Conservation (phyloP, 2,113 vertebrate species). For the Abramis brama region DNA sequence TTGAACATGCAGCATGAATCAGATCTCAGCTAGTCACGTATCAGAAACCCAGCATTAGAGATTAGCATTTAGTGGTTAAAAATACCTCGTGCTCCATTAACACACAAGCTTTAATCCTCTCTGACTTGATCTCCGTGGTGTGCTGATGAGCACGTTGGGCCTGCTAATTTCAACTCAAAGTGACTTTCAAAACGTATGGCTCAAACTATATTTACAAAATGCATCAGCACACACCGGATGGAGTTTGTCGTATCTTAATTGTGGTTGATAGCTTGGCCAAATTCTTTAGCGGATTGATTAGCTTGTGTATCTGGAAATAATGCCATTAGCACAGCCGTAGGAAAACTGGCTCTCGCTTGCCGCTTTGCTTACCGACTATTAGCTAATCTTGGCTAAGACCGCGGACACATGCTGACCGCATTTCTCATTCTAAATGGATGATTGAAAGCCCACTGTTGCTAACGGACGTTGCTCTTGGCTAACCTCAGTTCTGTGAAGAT, state of each 20-base stretch:
- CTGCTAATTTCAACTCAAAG: constrained; percentile 28
- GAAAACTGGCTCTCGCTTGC: constrained; percentile 51
- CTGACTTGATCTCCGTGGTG: constrained; percentile 31
- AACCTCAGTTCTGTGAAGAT: background rate
- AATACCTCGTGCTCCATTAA: constrained; percentile 53
- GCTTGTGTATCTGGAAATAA: constrained; percentile 61
- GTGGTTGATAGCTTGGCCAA: constrained; percentile 35
- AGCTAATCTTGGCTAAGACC: constrained; percentile 19
- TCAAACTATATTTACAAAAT: constrained; percentile 45
- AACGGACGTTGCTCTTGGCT: background rate
- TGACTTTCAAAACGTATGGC: constrained; percentile 40
- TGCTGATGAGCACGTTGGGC: constrained; percentile 34
- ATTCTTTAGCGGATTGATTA: constrained; percentile 64
- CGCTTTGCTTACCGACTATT: constrained; percentile 15
- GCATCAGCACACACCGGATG: constrained; percentile 6
- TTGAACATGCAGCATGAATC: constrained; percentile 16
- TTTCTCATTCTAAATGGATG: constrained; percentile 15
- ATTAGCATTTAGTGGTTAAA: constrained; percentile 47
- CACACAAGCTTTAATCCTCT: constrained; percentile 49
- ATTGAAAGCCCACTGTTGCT: background rate
- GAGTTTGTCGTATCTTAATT: constrained; percentile 11
- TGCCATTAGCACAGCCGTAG: constrained; percentile 61
- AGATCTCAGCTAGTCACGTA: constrained; percentile 19
- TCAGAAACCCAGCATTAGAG: constrained; percentile 43
- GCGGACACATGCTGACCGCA: background rate